Percentiles rank a stretch among this genome's conserved stretches.
phyloP scores from a whole-genome alignment of 1,140 invertebrate species.

The Lepidostoma basale region DNA sequence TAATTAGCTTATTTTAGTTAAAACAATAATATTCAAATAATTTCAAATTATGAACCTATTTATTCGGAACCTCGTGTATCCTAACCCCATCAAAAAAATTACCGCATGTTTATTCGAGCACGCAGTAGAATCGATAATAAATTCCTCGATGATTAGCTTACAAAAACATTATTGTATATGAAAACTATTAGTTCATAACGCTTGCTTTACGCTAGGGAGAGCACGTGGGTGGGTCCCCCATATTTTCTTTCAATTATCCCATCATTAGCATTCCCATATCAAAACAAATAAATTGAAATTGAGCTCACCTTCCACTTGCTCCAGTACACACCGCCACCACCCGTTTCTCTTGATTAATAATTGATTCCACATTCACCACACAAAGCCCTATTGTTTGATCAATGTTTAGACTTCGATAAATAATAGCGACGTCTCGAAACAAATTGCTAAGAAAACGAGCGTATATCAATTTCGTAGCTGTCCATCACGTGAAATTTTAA shows the following conservation, averaged over 20 bases:
- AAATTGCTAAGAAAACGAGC: not conserved
- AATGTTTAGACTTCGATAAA: not conserved
- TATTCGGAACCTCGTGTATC: too few species aligned
- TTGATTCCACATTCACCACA: not conserved
- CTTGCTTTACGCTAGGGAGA: too few species aligned
- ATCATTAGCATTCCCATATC: conserved; percentile 15
- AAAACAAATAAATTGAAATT: conserved; percentile 22
- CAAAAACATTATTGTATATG: too few species aligned
- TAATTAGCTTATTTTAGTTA: too few species aligned
- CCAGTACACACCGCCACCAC: not conserved
- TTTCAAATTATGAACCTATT: too few species aligned
- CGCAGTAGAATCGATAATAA: too few species aligned
- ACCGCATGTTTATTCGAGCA: too few species aligned
- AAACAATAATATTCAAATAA: too few species aligned
- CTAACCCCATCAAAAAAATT: too few species aligned
- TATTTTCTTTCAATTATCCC: conserved; percentile 34
- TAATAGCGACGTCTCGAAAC: not conserved
- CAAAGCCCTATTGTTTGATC: not conserved
- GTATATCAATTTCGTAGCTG: not conserved
- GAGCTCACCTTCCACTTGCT: not conserved
- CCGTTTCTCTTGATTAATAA: not conserved
- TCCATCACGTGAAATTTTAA: not conserved
- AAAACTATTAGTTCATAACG: too few species aligned
- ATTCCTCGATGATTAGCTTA: too few species aligned
- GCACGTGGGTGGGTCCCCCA: not conserved